A percentile compares a stretch with the other conserved stretches of the same genome.
phyloP scores from a whole-genome alignment of 92 coral and sea anemone genomes.

The Epizoanthus fatuus region DNA sequence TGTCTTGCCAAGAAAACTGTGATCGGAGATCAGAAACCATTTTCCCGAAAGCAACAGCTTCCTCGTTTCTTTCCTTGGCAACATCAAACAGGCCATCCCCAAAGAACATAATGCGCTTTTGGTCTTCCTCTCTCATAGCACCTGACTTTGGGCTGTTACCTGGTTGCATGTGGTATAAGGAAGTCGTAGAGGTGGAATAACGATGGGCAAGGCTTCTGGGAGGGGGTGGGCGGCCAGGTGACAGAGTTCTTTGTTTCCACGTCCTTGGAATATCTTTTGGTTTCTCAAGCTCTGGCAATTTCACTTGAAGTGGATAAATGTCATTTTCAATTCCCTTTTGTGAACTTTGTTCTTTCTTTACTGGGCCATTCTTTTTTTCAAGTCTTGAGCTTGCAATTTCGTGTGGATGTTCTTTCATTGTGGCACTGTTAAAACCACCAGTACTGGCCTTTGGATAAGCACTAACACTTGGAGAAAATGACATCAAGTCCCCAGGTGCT shows the following conservation, averaged over 20 bases:
- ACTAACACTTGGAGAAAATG: background rate
- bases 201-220: constrained; percentile 51
- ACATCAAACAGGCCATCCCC: constrained; percentile 97
- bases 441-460: background rate
- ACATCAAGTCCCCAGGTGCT: background rate
- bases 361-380: background rate
- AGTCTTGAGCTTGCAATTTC: background rate
- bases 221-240: constrained; percentile 59
- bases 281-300: constrained; percentile 66
- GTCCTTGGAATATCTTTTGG: constrained; percentile 21
- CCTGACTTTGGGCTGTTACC: constrained; percentile 27
- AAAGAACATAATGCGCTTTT: constrained; percentile 60
- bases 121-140: constrained; percentile 11
- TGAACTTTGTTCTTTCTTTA: background rate
- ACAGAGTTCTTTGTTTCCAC: constrained; percentile 32
- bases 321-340: background rate
- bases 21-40: constrained; percentile 83
- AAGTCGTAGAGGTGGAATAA: constrained; percentile 46
- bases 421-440: background rate
- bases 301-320: constrained; percentile 66
- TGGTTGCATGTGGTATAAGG: constrained; percentile 40
- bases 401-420: background rate
- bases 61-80: constrained; percentile 94
- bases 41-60: constrained; percentile 89
- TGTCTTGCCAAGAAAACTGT: constrained; percentile 74